Conservation (phyloP, 92 coral and sea anemone species). For the Umimayanthus kanabou region DNA sequence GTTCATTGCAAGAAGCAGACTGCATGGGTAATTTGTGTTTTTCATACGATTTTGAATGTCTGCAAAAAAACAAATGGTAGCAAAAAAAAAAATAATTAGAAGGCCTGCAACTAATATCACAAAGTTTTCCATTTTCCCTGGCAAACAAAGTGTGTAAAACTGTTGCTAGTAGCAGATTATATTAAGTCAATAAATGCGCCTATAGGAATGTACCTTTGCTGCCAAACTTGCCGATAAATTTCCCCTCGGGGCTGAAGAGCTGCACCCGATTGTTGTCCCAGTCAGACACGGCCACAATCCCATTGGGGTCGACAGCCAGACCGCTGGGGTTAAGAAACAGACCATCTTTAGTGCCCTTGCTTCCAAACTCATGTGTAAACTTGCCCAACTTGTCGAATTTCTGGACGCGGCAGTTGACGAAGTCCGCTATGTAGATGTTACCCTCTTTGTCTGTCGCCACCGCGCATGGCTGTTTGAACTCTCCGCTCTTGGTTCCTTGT, state of each 20-base stretch:
- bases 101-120: too few species aligned
- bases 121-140: too few species aligned
- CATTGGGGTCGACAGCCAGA: conserved; percentile 74
- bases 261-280: conserved; percentile 92
- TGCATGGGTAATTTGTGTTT: too few species aligned
- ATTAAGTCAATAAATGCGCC: too few species aligned
- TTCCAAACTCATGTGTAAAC: conserved; percentile 74
- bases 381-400: conserved; percentile 86
- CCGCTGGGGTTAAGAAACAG: conserved; percentile 97
- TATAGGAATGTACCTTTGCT: conserved; percentile 65
- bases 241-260: conserved; percentile 87
- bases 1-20: too few species aligned
- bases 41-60: too few species aligned
- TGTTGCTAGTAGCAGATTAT: too few species aligned
- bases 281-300: conserved; percentile 87
- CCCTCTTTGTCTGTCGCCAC: conserved; percentile 82
- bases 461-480: conserved; percentile 88
- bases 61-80: too few species aligned
- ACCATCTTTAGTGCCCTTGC: conserved; percentile 83
- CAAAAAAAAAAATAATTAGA: too few species aligned
- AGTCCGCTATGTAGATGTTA: conserved; percentile 80
- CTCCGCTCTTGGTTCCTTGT: conserved; percentile 85
- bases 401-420: conserved; percentile 87
- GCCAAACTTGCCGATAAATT: conserved; percentile 81
- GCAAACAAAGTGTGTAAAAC: too few species aligned